These are phyloP conservation scores for Acleris sparsana DNA, from an alignment of 2,888 invertebrate species.

Conservation along the genomic window DNA sequence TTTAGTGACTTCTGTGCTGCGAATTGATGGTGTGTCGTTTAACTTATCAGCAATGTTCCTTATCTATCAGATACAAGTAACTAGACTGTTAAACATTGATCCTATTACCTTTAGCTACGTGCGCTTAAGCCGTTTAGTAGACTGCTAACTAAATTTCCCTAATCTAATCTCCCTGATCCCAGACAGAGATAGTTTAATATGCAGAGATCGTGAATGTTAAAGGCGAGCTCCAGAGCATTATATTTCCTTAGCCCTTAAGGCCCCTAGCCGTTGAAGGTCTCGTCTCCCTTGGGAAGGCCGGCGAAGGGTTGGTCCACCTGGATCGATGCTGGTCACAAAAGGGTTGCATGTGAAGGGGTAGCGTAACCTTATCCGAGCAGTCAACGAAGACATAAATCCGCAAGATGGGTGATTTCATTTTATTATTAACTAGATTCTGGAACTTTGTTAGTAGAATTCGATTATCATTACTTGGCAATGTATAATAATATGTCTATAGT, in stretches of 20 bases:
- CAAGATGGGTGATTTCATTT: background rate
- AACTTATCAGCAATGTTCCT: constrained; percentile 33
- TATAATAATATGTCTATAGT: no score
- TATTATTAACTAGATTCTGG: background rate
- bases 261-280: constrained; percentile 25
- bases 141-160: background rate
- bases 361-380: constrained; percentile 4
- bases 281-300: constrained; percentile 19
- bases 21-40: constrained; percentile 34
- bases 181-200: constrained; percentile 29
- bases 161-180: constrained; percentile 14
- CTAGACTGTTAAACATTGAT: constrained; percentile 23
- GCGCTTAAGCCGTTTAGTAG: constrained; percentile 1
- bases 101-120: constrained; percentile 21
- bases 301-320: constrained; percentile 28
- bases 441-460: no score
- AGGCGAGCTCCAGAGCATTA: constrained; percentile 18
- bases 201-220: constrained; percentile 33
- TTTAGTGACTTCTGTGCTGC: constrained; percentile 29
- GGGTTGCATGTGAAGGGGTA: constrained; percentile 14
- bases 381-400: constrained; percentile 1
- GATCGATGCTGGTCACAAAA: constrained; percentile 33
- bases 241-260: constrained; percentile 19
- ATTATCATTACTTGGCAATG: no score
- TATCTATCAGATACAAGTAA: constrained; percentile 26